Evolutionary conservation across 2,113 vertebrate species (phyloP), one percentile per base, ranked within the genome.

Genomic region (Taurulus bubalis): DNA sequence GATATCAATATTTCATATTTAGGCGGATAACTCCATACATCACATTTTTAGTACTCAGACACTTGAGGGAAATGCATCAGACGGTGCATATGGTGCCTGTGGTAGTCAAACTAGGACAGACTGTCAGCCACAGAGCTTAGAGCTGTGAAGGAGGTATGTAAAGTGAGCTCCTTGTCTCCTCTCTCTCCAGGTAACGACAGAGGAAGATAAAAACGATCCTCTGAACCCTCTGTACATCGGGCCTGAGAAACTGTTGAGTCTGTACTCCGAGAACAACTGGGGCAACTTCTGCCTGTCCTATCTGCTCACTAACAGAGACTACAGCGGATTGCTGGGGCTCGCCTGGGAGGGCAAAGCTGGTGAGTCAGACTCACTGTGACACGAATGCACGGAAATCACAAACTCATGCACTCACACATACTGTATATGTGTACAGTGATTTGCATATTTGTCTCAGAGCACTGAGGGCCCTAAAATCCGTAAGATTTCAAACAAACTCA

Each of bases 231-330:
- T 83, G 10, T 95, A 89, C 83, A 91, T 96, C 1, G 95, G 95
- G 8, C 92, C 94, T 0, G 96, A 96, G 87, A 96, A 94, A 66
- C 91, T 96, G 11, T 80, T 97, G 62, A 95, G 92, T 86, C 64
- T 97, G 9, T 95, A 88, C 82, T 96, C 96, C 0, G 85, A 93
- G 78, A 85, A 36, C 2, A 93, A 95, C 90, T 96, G 95, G 95
- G 90, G 92, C 22, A 91, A 95, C 65, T 95, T 93, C 85, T 97
- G 96, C 71, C 88, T 97, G 53, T 95, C 96, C 8, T 96, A 95
- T 69, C 92, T 96, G 62, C 88, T 97, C 55, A 96, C 95, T 2
- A 78, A 95, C 93, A 88, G 96, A 28, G 96, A 96, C 89, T 96
- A 95, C 91, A 96, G 92, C 1, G 95, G 95, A 1, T 77, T 95